These are phyloP conservation scores for Calameuta idolon DNA, from an alignment of 2,888 invertebrate genomes.

Conservation along the genomic window DNA sequence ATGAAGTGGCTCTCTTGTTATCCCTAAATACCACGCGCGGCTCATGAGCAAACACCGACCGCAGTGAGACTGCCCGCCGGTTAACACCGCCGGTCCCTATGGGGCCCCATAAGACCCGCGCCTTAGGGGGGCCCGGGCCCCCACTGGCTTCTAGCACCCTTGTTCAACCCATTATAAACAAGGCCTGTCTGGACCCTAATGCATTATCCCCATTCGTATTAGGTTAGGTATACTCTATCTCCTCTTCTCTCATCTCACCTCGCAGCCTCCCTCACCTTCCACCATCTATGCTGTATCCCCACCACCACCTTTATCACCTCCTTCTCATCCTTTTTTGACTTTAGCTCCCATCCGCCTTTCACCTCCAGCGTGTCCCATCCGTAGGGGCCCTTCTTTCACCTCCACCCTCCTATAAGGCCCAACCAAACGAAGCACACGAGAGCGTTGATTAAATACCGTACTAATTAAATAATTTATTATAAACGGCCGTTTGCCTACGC, in stretches of 20 bases:
- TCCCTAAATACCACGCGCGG: constrained; percentile 64
- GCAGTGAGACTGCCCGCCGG: constrained; percentile 58
- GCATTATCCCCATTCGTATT: constrained; percentile 55
- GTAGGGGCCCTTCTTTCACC: not conserved
- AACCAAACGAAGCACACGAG: constrained; percentile 15
- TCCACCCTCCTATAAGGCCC: constrained; percentile 1
- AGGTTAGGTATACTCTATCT: constrained; percentile 29
- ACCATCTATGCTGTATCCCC: not conserved
- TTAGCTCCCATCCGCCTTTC: constrained; percentile 38
- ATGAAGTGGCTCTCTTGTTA: constrained; percentile 65
- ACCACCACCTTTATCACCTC: not conserved
- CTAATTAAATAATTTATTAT: constrained; percentile 60
- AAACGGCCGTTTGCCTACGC: constrained; percentile 31
- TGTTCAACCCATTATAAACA: constrained; percentile 66
- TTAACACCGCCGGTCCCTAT: constrained; percentile 56
- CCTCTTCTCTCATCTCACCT: constrained; percentile 26
- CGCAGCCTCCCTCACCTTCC: constrained; percentile 9
- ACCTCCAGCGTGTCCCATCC: constrained; percentile 22
- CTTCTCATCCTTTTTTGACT: constrained; percentile 13
- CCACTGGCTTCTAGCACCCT: constrained; percentile 66
- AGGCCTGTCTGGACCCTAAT: constrained; percentile 58
- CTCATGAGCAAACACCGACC: constrained; percentile 63
- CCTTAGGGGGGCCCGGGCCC: constrained; percentile 61
- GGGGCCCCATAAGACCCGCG: constrained; percentile 51
- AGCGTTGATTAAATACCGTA: constrained; percentile 54